Conservation (phyloP, 2,113 vertebrate genomes). For the Eulacestoma nigropectus region DNA sequence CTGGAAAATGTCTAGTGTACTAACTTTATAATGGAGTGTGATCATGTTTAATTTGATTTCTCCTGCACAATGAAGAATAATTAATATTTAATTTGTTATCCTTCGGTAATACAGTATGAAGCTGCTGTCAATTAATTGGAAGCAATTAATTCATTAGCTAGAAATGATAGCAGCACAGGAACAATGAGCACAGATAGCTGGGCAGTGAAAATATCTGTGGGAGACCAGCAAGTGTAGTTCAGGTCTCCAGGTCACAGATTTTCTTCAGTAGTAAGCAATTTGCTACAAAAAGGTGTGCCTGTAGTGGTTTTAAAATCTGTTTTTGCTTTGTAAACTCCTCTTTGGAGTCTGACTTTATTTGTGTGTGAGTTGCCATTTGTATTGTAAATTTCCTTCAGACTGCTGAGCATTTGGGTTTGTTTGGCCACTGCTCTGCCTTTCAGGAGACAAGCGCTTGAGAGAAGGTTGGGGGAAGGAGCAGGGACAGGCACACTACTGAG, state of each 20-base stretch:
- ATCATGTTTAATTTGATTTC: conserved; percentile 57
- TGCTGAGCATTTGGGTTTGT: not conserved
- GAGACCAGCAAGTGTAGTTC: not conserved
- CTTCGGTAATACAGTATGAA: conserved; percentile 31
- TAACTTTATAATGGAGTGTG: conserved; percentile 55
- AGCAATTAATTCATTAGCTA: conserved; percentile 58
- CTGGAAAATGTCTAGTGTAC: conserved; percentile 22
- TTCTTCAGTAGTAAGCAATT: not conserved
- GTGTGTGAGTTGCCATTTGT: not conserved
- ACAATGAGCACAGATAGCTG: not conserved
- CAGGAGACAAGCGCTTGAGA: not conserved
- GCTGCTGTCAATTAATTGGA: conserved; percentile 47
- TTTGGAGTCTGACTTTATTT: not conserved
- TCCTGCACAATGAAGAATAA: conserved; percentile 50
- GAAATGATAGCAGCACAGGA: not conserved
- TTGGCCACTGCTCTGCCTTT: not conserved
- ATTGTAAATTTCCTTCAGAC: not conserved
- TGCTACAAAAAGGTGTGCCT: not conserved
- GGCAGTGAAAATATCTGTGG: not conserved
- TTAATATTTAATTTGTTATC: conserved; percentile 67
- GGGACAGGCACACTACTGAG: not conserved
- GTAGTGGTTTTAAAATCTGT: not conserved
- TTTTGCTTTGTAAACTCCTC: not conserved
- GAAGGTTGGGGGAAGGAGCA: not conserved
- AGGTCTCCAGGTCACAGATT: not conserved